phyloP scores from a whole-genome alignment of 2,113 vertebrate species.

The Platichthys stellatus region DNA sequence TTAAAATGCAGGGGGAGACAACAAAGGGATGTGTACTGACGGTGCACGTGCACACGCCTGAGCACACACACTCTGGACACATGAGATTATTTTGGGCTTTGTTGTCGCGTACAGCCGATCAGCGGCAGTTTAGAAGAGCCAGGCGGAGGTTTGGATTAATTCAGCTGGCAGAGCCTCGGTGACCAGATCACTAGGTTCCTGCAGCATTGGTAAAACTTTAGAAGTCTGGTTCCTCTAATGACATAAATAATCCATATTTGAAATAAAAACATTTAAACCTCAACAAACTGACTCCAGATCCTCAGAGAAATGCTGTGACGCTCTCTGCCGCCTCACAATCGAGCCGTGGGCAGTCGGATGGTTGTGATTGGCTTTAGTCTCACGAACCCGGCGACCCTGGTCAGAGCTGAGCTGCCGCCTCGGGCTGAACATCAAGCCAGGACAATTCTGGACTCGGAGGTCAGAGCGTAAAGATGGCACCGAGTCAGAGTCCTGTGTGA shows the following conservation, averaged over 20 bases:
- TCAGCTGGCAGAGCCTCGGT: constrained; percentile 25
- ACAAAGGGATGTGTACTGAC: too few species aligned
- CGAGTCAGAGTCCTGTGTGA: background rate
- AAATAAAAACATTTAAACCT: background rate
- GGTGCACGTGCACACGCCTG: background rate
- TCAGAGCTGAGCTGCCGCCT: too few species aligned
- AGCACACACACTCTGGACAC: background rate
- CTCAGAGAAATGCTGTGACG: too few species aligned
- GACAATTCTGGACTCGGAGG: constrained; percentile 23
- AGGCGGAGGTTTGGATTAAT: constrained; percentile 23
- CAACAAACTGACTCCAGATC: background rate
- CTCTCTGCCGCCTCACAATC: too few species aligned
- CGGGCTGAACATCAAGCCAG: background rate
- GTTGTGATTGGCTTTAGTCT: too few species aligned
- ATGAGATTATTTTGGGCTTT: constrained; percentile 18
- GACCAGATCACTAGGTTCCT: background rate
- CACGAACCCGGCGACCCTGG: too few species aligned
- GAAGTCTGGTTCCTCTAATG: background rate
- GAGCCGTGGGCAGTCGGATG: too few species aligned
- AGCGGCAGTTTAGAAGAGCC: background rate
- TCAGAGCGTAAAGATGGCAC: background rate
- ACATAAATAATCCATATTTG: background rate
- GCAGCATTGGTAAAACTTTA: background rate
- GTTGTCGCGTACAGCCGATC: constrained; percentile 11
- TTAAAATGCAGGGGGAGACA: too few species aligned